phyloP scores from a whole-genome alignment of 2,888 invertebrate genomes.

The Pemphredon lugubris region DNA sequence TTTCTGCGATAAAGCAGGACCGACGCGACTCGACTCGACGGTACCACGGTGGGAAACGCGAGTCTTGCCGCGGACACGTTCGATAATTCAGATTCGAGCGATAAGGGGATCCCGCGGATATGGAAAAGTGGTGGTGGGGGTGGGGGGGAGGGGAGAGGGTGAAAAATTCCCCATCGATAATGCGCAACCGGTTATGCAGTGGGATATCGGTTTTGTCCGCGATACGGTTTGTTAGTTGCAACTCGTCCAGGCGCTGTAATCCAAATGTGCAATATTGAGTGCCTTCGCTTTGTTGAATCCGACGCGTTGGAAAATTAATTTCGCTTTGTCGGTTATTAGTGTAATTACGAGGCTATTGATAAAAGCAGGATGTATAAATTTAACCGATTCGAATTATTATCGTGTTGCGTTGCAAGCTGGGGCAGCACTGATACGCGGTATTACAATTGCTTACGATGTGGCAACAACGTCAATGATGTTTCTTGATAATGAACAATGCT shows the following conservation, averaged over 20 bases:
- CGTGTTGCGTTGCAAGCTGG: constrained; percentile 11
- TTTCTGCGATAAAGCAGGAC: constrained; percentile 28
- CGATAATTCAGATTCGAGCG: no score
- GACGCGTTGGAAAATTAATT: constrained; percentile 43
- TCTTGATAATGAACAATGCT: constrained; percentile 36
- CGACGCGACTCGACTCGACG: neutral
- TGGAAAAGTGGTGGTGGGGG: no score
- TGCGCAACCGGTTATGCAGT: neutral
- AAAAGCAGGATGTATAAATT: constrained; percentile 40
- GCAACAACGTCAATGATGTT: constrained; percentile 32
- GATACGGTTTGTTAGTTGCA: neutral
- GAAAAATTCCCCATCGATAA: no score
- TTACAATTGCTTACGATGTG: constrained; percentile 6
- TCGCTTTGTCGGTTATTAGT: constrained; percentile 37
- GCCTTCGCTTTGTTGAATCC: constrained; percentile 35
- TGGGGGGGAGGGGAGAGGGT: no score
- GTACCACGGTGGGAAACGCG: no score
- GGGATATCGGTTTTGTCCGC: constrained; percentile 8
- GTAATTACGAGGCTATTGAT: constrained; percentile 42
- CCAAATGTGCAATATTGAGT: neutral
- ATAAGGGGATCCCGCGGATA: no score
- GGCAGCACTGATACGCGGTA: neutral
- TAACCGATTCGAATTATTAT: constrained; percentile 40
- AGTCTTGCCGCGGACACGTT: no score
- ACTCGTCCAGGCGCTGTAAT: no score